A percentile compares a stretch with the other conserved stretches of the same genome.
Conservation (phyloP, 2,888 invertebrate species). For the Exocentrus adspersus region DNA sequence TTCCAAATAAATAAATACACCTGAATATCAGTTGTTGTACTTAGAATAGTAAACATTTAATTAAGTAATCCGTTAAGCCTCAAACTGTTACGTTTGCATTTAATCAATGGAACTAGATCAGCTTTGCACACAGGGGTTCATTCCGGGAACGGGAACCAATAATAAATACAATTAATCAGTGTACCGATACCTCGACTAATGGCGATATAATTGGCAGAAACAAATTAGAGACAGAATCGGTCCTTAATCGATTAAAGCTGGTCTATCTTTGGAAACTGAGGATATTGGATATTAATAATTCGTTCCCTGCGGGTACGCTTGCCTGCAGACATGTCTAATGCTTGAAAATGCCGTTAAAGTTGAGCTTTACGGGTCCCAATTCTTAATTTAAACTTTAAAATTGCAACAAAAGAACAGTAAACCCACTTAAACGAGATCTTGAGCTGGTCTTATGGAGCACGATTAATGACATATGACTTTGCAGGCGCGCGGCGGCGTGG, state of each 20-base stretch:
- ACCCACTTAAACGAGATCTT: neutral
- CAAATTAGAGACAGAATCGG: neutral
- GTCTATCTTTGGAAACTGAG: neutral
- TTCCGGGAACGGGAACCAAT: neutral
- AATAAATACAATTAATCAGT: neutral
- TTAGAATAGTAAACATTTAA: neutral
- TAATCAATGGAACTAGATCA: neutral
- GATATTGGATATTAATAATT: too few relatives aligned
- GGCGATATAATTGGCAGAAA: conserved; percentile 3
- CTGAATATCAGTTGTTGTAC: too few relatives aligned
- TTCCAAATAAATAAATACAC: too few relatives aligned
- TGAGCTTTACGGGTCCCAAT: neutral
- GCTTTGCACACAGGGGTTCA: neutral
- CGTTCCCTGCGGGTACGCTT: too few relatives aligned
- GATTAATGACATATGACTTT: neutral
- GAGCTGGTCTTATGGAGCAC: neutral
- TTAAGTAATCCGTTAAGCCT: neutral
- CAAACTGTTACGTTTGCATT: neutral
- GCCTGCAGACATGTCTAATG: too few relatives aligned
- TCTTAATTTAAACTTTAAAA: conserved; percentile 1
- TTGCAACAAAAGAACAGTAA: neutral
- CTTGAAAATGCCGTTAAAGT: too few relatives aligned
- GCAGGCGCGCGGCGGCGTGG: too few relatives aligned
- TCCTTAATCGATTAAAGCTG: neutral
- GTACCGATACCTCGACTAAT: neutral